These are phyloP conservation scores for Eudyptes chrysolophus DNA, from an alignment of 2,113 vertebrate genomes.

Conservation along the genomic window DNA sequence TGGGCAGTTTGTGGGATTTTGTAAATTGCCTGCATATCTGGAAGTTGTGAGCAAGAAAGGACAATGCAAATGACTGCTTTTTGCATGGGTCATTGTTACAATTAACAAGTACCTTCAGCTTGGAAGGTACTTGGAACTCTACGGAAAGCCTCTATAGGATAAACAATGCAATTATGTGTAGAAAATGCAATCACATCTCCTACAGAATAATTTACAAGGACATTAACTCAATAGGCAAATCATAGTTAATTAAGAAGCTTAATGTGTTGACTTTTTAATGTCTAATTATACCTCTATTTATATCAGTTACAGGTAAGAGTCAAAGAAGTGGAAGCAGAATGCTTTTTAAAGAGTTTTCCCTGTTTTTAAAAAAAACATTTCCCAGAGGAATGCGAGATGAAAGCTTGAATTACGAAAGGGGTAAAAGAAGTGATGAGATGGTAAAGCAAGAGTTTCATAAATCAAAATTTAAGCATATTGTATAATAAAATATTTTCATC, in stretches of 20 bases:
- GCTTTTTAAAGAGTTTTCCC: background rate
- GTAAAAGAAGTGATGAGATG: background rate
- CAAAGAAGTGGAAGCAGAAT: background rate
- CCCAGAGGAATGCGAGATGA: background rate
- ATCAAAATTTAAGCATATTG: background rate
- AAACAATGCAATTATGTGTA: slow-evolving; percentile 51
- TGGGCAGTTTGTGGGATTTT: background rate
- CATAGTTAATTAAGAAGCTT: slow-evolving; percentile 65
- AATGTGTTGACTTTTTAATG: slow-evolving; percentile 51
- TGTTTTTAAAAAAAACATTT: background rate
- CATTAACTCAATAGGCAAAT: slow-evolving; percentile 66
- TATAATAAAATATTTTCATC: background rate
- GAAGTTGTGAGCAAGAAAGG: background rate
- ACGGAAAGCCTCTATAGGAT: slow-evolving; percentile 13
- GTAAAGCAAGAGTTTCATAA: background rate
- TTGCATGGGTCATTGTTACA: background rate
- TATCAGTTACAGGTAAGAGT: slow-evolving; percentile 47
- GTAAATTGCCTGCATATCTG: background rate
- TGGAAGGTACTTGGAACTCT: background rate
- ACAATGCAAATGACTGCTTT: background rate
- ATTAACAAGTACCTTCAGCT: background rate
- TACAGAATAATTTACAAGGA: slow-evolving; percentile 61
- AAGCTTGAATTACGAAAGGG: background rate
- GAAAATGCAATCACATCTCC: slow-evolving; percentile 46
- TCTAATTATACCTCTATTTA: slow-evolving; percentile 56